Evolutionary conservation across 2,113 vertebrate species (phyloP).

Genomic region (Esox niger): DNA sequence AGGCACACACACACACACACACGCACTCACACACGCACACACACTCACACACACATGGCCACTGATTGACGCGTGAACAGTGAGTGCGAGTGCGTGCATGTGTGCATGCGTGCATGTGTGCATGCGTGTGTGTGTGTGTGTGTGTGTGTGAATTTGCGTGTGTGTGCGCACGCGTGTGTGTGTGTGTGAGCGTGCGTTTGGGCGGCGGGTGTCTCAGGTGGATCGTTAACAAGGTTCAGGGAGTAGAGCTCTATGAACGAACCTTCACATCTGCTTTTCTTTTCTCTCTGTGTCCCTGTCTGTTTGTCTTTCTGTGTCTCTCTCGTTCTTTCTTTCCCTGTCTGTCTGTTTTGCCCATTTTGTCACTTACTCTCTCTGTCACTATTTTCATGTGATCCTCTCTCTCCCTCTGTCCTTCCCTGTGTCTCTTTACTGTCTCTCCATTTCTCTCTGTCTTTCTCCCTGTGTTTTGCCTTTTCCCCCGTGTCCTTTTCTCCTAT

Average conservation of each 20-base stretch:
- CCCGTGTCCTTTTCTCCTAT: conserved; percentile 43
- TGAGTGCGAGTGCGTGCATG: conserved; percentile 6
- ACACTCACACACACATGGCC: not conserved
- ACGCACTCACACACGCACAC: no score
- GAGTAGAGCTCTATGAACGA: not conserved
- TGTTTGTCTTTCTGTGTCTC: not conserved
- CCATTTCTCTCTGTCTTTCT: not conserved
- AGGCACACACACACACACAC: no score
- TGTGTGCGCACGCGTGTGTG: not conserved
- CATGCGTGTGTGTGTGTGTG: not conserved
- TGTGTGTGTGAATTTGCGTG: conserved; percentile 12
- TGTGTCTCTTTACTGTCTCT: conserved; percentile 6
- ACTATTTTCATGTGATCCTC: no score
- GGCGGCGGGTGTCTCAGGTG: not conserved
- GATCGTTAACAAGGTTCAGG: not conserved
- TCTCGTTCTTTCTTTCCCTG: not conserved
- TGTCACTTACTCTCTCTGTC: not conserved
- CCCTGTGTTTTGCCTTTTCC: conserved; percentile 13
- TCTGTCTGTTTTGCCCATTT: not conserved
- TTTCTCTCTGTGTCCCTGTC: not conserved
- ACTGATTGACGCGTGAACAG: not conserved
- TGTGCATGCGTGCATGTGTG: conserved; percentile 2
- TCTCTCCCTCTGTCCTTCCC: conserved; percentile 8
- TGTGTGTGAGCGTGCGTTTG: conserved; percentile 9
- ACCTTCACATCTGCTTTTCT: not conserved